Evolutionary conservation across 2,888 invertebrate species (phyloP), one percentile per base, ranked within the genome.

Genomic region (Eupeodes luniger): DNA sequence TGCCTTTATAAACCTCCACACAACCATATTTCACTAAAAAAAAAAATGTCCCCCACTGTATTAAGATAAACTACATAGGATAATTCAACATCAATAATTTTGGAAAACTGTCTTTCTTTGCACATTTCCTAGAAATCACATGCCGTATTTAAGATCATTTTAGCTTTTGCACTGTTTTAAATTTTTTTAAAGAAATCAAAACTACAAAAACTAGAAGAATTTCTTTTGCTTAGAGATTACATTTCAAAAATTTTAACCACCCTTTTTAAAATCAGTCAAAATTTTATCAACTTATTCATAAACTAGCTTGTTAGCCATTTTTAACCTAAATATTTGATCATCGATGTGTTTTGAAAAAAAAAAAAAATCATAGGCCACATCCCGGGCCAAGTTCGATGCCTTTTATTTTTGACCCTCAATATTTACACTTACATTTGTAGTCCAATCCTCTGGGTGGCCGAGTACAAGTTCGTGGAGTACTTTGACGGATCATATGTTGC

Each of bases 391-490:
- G 40, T 27, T 27, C 14, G 49, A 14, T 19, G 14, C 27, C 49
- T 49, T 10, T 1, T 27, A 11, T 4, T 79, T 69, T 40, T 40
- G 40, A 40, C 40, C 9, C 40, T 40, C 40, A 40, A 19, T 82
- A 81, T 78, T 81, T 77, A 77, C 64, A 61, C 40, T 92, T 93
- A 93, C 95, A 94, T 93, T 96, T 96, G 91, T 96, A 97, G 97
- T 94, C 97, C 97, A 90, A 96, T 97, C 94, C 94, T 96, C 93
- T 95, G 95, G 92, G 96, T 96, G 91, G 96, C 97, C 36, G 96
- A 96, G 93, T 96, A 96, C 93, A 95, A 95, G 91, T 94, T 94
- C 85, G 94, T 95, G 88, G 95, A 95, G 87, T 96, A 96, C 93
- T 94, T 95, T 92, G 97, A 97, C 94, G 96, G 96, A 89, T 94